Percentiles rank a stretch among this genome's conserved stretches.
phyloP scores from a whole-genome alignment of 2,113 vertebrate species.

The Charina bottae region DNA sequence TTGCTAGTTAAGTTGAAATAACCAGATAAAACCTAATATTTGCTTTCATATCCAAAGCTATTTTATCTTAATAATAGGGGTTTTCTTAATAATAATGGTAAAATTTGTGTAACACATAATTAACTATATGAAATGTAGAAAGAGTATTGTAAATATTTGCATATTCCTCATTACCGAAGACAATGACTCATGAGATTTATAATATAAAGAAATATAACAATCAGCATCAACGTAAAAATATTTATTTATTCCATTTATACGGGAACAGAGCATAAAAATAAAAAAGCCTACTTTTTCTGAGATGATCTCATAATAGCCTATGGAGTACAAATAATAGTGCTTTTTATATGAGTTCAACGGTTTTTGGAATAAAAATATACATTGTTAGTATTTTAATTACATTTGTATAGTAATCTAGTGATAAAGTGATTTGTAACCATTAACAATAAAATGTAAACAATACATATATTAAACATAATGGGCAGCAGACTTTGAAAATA shows the following conservation, averaged over 20 bases:
- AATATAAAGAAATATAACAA: slow-evolving; percentile 4
- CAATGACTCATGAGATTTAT: not conserved
- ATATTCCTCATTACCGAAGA: not conserved
- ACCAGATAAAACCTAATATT: slow-evolving; percentile 7
- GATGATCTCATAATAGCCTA: not conserved
- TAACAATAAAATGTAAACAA: not conserved
- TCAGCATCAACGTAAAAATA: not conserved
- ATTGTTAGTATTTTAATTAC: not conserved
- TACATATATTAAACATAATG: not conserved
- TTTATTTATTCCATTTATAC: not conserved
- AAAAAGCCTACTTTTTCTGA: not conserved
- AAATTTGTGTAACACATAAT: not conserved
- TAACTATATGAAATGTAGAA: not conserved
- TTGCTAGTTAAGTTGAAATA: not conserved
- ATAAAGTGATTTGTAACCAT: not conserved
- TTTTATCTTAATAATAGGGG: not conserved
- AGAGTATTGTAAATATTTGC: not conserved
- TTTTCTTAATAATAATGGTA: slow-evolving; percentile 5
- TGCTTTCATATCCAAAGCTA: not conserved
- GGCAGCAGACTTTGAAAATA: not conserved
- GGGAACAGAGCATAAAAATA: not conserved
- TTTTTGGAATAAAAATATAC: not conserved
- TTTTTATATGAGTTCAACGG: not conserved
- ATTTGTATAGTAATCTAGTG: not conserved
- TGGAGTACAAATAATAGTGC: not conserved